Conservation (phyloP, 2,113 vertebrate genomes). For the Alethe castanea region DNA sequence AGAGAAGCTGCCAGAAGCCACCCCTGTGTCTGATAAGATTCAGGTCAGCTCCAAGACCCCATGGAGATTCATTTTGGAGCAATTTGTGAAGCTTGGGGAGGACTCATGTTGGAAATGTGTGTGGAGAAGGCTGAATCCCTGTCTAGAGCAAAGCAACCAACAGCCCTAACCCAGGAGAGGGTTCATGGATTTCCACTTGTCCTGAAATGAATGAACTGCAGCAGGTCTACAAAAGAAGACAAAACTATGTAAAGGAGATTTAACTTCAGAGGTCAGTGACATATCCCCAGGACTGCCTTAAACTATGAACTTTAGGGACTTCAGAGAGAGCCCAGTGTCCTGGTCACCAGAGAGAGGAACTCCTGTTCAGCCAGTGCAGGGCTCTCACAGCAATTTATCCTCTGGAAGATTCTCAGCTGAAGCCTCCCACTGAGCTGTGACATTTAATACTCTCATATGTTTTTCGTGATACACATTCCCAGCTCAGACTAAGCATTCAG, state of each 20-base stretch:
- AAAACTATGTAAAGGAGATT: background rate
- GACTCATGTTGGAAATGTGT: fast-evolving
- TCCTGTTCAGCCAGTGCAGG: background rate
- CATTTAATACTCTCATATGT: background rate
- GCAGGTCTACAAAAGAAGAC: background rate
- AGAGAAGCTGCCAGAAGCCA: background rate
- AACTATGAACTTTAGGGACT: background rate
- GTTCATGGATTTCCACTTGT: background rate
- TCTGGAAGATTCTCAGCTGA: background rate
- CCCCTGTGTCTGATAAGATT: too few relatives aligned
- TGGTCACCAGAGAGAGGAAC: background rate
- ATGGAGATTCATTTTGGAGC: background rate
- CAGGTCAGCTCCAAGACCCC: background rate
- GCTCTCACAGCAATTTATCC: background rate
- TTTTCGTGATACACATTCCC: background rate
- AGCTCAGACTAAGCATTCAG: background rate
- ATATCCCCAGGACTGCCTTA: background rate
- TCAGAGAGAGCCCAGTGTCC: background rate
- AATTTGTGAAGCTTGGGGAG: too few relatives aligned
- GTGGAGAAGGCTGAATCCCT: background rate
- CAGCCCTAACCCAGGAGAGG: background rate
- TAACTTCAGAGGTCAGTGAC: background rate
- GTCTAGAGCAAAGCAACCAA: background rate
- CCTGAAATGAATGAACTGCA: background rate
- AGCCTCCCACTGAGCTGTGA: background rate